phyloP scores from a whole-genome alignment of 1,140 invertebrate species.

The Pomacea maculata region DNA sequence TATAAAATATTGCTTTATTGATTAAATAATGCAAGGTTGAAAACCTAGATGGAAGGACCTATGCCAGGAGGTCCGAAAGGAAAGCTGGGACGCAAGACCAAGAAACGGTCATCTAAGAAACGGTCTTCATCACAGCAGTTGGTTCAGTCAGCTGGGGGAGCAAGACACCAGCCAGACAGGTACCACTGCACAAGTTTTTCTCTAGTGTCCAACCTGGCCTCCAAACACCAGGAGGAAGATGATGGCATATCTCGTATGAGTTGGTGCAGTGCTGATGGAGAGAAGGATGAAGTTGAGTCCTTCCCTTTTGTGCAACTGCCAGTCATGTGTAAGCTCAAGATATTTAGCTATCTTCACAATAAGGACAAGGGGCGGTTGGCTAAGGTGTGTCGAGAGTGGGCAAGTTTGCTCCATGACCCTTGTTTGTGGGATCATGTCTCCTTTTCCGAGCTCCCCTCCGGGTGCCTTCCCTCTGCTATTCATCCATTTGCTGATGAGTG shows the following conservation, averaged over 20 bases:
- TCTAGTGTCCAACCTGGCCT: slow-evolving; percentile 14
- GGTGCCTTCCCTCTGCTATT: slow-evolving; percentile 40
- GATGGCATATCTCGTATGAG: slow-evolving; percentile 14
- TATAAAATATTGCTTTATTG: neutral
- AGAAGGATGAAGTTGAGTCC: neutral
- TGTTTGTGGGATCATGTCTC: slow-evolving; percentile 52
- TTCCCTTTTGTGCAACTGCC: slow-evolving; percentile 59
- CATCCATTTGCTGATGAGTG: slow-evolving; percentile 44
- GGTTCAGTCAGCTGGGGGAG: slow-evolving; percentile 1
- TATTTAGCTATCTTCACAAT: slow-evolving; percentile 55
- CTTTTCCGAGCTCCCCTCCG: slow-evolving; percentile 51
- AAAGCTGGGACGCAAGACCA: slow-evolving; percentile 17
- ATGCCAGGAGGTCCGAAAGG: slow-evolving; percentile 2
- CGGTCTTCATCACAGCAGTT: slow-evolving; percentile 8
- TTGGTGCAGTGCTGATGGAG: neutral
- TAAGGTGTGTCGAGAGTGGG: slow-evolving; percentile 54
- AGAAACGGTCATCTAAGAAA: slow-evolving; percentile 22
- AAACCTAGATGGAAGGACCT: slow-evolving; percentile 13
- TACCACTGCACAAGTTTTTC: slow-evolving; percentile 26
- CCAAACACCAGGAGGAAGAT: neutral
- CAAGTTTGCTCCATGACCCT: slow-evolving; percentile 42
- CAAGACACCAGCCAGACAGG: slow-evolving; percentile 12
- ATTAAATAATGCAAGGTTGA: neutral
- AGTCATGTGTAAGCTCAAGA: slow-evolving; percentile 53
- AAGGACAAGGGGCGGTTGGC: slow-evolving; percentile 48